A percentile compares a stretch with the other conserved stretches of the same genome.
Conservation (phyloP, 2,113 vertebrate species). For the Cephalopterus ornatus region DNA sequence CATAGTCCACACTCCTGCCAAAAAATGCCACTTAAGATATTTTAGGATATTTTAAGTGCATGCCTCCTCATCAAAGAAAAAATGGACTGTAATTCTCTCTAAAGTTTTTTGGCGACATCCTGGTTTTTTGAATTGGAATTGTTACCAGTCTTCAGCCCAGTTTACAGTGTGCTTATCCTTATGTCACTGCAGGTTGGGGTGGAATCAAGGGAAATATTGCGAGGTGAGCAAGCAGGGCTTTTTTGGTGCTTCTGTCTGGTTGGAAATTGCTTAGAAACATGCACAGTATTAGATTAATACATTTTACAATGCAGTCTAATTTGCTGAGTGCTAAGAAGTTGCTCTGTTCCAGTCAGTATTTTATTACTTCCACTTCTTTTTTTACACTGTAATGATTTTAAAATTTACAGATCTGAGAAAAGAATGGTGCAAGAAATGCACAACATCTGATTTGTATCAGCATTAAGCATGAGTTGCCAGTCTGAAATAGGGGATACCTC, state of each 20-base stretch:
- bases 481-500: neutral
- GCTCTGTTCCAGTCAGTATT: neutral
- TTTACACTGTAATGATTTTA: neutral
- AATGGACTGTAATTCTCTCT: neutral
- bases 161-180: neutral
- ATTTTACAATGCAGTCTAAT: neutral
- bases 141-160: neutral
- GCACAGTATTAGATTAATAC: neutral
- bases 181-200: neutral
- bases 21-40: neutral
- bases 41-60: neutral
- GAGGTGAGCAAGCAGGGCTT: neutral
- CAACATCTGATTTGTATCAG: neutral
- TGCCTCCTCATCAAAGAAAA: neutral
- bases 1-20: rapidly evolving
- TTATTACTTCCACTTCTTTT: no score
- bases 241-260: neutral
- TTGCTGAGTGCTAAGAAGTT: neutral
- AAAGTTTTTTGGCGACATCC: neutral
- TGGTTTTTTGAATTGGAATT: neutral
- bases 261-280: neutral
- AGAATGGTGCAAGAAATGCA: neutral
- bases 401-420: neutral
- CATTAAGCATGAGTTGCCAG: neutral
- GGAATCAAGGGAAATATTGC: neutral